Evolutionary conservation across 2,113 vertebrate genomes (phyloP).

Genomic region (Xiphophorus maculatus): DNA sequence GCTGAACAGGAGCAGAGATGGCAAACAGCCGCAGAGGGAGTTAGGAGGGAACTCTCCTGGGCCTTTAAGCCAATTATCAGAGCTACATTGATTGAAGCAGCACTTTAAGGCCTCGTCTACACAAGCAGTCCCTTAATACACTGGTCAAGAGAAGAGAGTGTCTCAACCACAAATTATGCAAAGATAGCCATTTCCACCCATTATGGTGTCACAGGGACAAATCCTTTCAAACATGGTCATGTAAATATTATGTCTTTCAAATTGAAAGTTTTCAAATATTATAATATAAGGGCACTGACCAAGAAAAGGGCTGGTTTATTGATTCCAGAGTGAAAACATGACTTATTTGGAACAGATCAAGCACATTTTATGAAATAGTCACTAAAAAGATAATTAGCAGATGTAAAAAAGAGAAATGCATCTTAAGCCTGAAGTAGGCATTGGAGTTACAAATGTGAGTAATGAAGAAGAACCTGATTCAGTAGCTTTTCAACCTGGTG

Average conservation of each 20-base stretch:
- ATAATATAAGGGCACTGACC: neutral
- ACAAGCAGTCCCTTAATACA: slow-evolving; percentile 74
- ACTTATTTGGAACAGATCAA: too few relatives aligned
- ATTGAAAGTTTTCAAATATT: neutral
- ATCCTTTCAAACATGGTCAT: slow-evolving; percentile 27
- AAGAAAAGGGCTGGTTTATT: too few relatives aligned
- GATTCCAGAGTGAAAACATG: too few relatives aligned
- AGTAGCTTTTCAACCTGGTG: neutral
- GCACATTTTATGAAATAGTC: too few relatives aligned
- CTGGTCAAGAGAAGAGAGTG: slow-evolving; percentile 57
- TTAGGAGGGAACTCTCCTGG: slow-evolving; percentile 60
- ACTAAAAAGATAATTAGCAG: too few relatives aligned
- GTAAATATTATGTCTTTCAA: neutral
- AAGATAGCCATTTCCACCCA: slow-evolving; percentile 51
- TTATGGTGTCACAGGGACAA: slow-evolving; percentile 24
- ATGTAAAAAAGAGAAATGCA: neutral
- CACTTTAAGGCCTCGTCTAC: slow-evolving; percentile 74
- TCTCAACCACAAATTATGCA: slow-evolving; percentile 57
- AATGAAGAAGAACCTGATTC: neutral
- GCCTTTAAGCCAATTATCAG: slow-evolving; percentile 72
- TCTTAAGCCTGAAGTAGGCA: neutral
- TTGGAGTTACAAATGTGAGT: neutral
- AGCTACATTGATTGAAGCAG: slow-evolving; percentile 73
- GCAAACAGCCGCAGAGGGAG: slow-evolving; percentile 64
- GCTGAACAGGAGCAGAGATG: slow-evolving; percentile 34